Evolutionary conservation across 2,888 invertebrate species (phyloP), one percentile per base, ranked within the genome.

Genomic region (Rhyacophila evoluta): DNA sequence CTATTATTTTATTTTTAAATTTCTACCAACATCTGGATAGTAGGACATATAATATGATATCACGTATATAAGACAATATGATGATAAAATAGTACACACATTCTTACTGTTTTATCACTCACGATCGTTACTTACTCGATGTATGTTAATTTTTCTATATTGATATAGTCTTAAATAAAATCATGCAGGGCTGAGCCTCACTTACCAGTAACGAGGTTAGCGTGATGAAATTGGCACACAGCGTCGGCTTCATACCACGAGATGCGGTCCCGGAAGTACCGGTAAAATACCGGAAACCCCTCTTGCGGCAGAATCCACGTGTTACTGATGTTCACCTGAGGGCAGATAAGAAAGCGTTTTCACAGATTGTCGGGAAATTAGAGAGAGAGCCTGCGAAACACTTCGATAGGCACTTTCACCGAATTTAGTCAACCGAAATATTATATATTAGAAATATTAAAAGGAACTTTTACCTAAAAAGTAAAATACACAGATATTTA

Each of bases 241-340:
- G 94, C 94, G 85, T 95, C 95, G 1, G 95, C 95, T 86, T 95
- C 95, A 85, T 94, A 94, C 95, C 95, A 95, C 67, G 95, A 94
- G 85, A 95, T 94, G 86, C 94, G 93, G 88, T 95, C 95, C 83
- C 94, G 92, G 91, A 95, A 95, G 90, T 95, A 94, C 84, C 95
- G 93, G 88, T 95, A 95, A 89, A 95, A 95, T 79, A 95, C 94
- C 81, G 94, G 94, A 85, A 94, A 94, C 29, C 94, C 94, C 85
- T 94, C 94, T 85, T 95, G 94, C 6, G 95, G 95, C 84, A 95
- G 90, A 83, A 94, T 93, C 95, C 95, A 95, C 83, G 94, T 93
- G 87, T 94, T 94, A 88, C 94, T 94, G 85, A 95, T 94, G 88
- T 95, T 95, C 79, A 95, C 94, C 94, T 95, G 90, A 36, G 33